A percentile compares a stretch with the other conserved stretches of the same genome.
Conservation (phyloP, 2,113 vertebrate species). For the Phoenicopterus ruber region DNA sequence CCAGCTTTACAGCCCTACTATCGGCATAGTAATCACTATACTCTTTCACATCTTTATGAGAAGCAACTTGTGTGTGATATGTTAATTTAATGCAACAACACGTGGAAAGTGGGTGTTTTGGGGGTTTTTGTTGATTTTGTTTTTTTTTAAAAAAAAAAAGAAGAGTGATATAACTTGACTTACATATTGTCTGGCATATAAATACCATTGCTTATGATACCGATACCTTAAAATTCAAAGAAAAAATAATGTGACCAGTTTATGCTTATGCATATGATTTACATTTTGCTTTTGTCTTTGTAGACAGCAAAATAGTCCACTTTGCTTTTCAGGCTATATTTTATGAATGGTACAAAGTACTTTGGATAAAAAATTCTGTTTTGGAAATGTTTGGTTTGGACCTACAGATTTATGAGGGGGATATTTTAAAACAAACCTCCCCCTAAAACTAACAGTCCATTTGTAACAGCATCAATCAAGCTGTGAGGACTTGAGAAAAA, state of each 20-base stretch:
- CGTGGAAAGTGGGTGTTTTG: neutral
- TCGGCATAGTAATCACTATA: neutral
- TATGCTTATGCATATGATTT: neutral
- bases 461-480: neutral
- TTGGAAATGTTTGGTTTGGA: neutral
- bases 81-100: neutral
- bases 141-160: neutral
- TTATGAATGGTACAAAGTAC: neutral
- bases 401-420: neutral
- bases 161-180: neutral
- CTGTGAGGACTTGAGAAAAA: neutral
- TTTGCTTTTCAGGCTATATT: neutral
- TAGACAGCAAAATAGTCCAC: neutral
- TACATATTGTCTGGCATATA: neutral
- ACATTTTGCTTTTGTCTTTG: neutral
- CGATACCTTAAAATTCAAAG: neutral
- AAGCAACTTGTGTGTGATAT: neutral
- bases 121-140: neutral
- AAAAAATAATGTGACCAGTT: neutral
- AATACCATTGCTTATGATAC: neutral
- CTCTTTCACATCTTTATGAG: neutral
- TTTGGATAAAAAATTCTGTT: neutral
- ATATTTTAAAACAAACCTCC: neutral
- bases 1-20: neutral
- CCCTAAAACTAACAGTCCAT: too few relatives aligned